Base-by-base conservation (phyloP, 2,888 invertebrate species). In the Ptychoptera albimana region DNA sequence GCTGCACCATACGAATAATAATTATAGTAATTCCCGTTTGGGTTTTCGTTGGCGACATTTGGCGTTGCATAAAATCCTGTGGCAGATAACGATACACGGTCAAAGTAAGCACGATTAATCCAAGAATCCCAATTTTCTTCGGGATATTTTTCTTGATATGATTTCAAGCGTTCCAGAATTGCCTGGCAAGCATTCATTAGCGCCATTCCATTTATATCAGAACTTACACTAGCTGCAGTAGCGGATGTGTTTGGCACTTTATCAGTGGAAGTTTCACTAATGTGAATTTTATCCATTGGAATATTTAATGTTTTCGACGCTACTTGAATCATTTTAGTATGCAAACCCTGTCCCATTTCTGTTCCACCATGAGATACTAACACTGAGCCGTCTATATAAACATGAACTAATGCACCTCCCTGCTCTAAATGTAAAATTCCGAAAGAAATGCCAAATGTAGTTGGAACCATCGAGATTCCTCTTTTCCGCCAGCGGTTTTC, bases 261-360 rank as follows among this genome's bases (percentile, higher is more conserved):
- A 58, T 92, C 91, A 0, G 89, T 89, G 1, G 83, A 66, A 0
- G 87, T 86, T 61, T 91, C 91, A 23, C 75, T 74, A 11, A 88
- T 79, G 57, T 87, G 82, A 53, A 91, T 86, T 55, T 77, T 74
- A 0, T 79, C 74, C 0, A 73, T 60, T 4, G 82, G 75, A 31
- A 87, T 74, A 42, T 73, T 78, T 11, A 92, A 66, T 1, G 71
- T 72, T 49, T 79, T 71, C 38, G 87, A 82, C 4, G 88, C 86
- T 10, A 89, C 79, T 74, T 94, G 93, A 44, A 89, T 79, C 83
- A 93, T 89, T 71, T 96, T 96, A 0, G 89, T 96, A 59, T 93
- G 86, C 5, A 97, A 68, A 2, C 96, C 96, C 68, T 96, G 96
- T 0, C 96, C 96, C 83, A 96, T 94, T 71, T 96, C 96, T 8